A percentile compares a stretch with the other conserved stretches of the same genome.
Conservation (phyloP, 2,113 vertebrate species). For the Petrocephalus zakoni region DNA sequence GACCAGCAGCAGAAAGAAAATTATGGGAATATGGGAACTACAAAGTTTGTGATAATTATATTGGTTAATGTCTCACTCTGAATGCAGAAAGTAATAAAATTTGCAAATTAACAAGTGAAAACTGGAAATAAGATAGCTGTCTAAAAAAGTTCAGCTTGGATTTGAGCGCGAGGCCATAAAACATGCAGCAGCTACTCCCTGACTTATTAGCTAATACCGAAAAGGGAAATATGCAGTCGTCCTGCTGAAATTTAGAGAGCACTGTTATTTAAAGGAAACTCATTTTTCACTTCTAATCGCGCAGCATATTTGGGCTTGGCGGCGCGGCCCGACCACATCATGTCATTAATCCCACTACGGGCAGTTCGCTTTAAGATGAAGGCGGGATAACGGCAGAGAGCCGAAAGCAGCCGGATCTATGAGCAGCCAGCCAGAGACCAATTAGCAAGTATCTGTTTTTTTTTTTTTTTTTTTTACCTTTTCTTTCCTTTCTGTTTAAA, state of each 20-base stretch:
- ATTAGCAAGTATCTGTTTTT: constrained; percentile 68
- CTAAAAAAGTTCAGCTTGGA: not conserved
- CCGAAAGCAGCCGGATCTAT: constrained; percentile 60
- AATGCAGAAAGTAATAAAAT: not conserved
- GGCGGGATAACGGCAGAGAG: constrained; percentile 31
- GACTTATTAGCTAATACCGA: not conserved
- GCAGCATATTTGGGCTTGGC: not conserved
- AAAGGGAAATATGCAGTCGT: not conserved
- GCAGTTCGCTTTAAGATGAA: not conserved
- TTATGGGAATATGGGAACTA: not conserved
- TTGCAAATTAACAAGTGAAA: not conserved
- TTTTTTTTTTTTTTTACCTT: constrained; percentile 34
- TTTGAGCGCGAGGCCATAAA: not conserved
- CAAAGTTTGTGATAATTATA: not conserved
- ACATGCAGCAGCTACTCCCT: not conserved
- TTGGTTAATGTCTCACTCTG: not conserved
- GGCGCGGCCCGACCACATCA: not conserved
- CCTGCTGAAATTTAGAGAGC: not conserved
- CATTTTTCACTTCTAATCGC: not conserved
- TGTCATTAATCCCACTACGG: not conserved
- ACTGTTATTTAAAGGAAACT: constrained; percentile 4
- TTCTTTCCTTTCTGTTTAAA: constrained; percentile 49
- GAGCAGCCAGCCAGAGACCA: constrained; percentile 70
- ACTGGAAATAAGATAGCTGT: not conserved
- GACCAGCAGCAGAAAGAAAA: not conserved